Base-by-base conservation (phyloP, 2,797 vertebrate genomes). In the Gobio occitaniae region DNA sequence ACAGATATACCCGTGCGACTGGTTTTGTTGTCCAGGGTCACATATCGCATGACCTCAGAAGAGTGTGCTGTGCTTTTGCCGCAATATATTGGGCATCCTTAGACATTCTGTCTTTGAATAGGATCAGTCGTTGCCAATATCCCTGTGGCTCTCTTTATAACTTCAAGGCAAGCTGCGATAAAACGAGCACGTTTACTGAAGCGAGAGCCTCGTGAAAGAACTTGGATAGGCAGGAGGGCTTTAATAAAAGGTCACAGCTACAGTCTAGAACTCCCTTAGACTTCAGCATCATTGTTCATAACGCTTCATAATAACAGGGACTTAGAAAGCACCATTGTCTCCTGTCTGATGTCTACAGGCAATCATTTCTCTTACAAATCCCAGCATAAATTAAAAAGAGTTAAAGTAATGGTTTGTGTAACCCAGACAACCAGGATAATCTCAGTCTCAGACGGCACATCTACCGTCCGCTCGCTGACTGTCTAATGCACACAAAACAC, bases 231-330 rank as follows among this genome's bases (percentile, higher is more conserved):
- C 72, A 54, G 72, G 29, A 75, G 29, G 12, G 72, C 50, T 77
- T 59, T 77, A 77, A 77, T 41, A 61, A 77, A 25, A 25, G 74
- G 36, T 77, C 75, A 77, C 72, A 56, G 72, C 72, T 76, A 38
- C 75, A 59, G 52, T 59, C 54, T 10, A n/a, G 29, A 76, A 76
- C 59, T 59, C 74, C 74, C 32, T 38, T 76, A 13, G 72, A 76
- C 17, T 76, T 12, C 36, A 3, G 6, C 2, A 44, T 59, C 54
- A 77, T 61, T 41, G 75, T 77, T 77, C 75, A 9, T 59, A 59
- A 59, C 5, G 75, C 36, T 59, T 77, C 36, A 25, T 77, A 77
- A 77, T 85, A 85, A 85, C 63, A 56, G 70, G 59, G 77, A 25
- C 77, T 78, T 8, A 15, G 50, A 78, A 71, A 47, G 56, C 25